A percentile compares a stretch with the other conserved stretches of the same genome.
phyloP scores from a whole-genome alignment of 2,113 vertebrate species.

The Colistium nudipinnis region DNA sequence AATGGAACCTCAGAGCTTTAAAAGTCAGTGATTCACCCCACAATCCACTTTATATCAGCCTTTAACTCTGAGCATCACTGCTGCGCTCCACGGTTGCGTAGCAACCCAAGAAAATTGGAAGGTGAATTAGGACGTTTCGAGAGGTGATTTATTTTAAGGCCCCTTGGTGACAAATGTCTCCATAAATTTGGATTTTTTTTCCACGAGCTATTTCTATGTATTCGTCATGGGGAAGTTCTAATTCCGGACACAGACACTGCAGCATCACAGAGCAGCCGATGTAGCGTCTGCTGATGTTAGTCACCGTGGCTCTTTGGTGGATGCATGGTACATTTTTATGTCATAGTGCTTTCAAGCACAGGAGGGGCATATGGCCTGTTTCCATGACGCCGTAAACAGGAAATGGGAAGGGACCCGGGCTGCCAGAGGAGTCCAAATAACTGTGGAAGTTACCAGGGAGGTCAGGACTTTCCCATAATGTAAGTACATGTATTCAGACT shows the following conservation, averaged over 20 bases:
- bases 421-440: conserved; percentile 46
- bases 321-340: conserved; percentile 47
- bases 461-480: conserved; percentile 72
- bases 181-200: conserved; percentile 47
- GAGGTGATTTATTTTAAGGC: conserved; percentile 58
- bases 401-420: conserved; percentile 63
- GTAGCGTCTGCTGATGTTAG: conserved; percentile 2
- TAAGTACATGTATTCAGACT: background rate
- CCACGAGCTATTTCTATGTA: conserved; percentile 18
- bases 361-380: conserved; percentile 51
- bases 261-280: conserved; percentile 23
- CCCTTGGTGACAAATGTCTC: conserved; percentile 62
- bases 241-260: conserved; percentile 32
- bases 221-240: conserved; percentile 27
- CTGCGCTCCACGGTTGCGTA: conserved; percentile 73
- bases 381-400: conserved; percentile 75
- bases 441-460: conserved; percentile 40
- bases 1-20: conserved; percentile 64
- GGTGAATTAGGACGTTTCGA: conserved; percentile 73
- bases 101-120: conserved; percentile 77
- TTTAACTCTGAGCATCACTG: conserved; percentile 64
- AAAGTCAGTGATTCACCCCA: conserved; percentile 68
- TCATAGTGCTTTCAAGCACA: conserved; percentile 40
- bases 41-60: conserved; percentile 62
- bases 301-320: background rate